Conservation (phyloP, 2,113 vertebrate species). For the human region DNA sequence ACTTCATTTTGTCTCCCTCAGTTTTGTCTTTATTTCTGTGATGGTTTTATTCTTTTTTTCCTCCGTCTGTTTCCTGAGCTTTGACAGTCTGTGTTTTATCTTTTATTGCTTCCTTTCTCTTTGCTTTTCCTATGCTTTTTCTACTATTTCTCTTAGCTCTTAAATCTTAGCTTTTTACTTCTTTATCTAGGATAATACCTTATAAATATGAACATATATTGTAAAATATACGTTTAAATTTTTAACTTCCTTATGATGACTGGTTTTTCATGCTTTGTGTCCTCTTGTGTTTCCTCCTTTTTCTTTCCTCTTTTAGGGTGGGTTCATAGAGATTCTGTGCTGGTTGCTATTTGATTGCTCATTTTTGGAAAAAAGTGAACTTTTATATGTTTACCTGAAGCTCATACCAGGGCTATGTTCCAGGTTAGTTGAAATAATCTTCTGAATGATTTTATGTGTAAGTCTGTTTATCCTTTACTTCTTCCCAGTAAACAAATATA, state of each 20-base stretch:
- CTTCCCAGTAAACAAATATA: neutral
- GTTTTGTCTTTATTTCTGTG: neutral
- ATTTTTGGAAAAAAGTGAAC: neutral
- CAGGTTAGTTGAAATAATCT: neutral
- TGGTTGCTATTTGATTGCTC: neutral
- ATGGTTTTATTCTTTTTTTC: neutral
- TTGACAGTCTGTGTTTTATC: neutral
- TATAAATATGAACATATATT: neutral
- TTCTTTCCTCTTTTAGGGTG: neutral
- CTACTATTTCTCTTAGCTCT: neutral
- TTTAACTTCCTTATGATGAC: neutral
- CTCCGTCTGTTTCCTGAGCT: neutral
- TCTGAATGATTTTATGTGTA: neutral
- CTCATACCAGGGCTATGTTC: neutral
- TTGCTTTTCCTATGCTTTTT: neutral
- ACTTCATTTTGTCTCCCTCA: neutral
- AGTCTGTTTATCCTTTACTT: neutral
- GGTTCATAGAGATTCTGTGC: neutral
- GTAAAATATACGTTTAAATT: neutral
- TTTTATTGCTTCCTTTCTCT: neutral
- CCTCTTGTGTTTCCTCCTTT: neutral
- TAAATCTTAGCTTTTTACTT: neutral
- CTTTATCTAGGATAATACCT: neutral
- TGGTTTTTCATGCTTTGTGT: neutral
- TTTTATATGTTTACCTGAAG: neutral